Base-by-base conservation (phyloP, 2,888 invertebrate genomes). In the Ochropleura leucogaster region DNA sequence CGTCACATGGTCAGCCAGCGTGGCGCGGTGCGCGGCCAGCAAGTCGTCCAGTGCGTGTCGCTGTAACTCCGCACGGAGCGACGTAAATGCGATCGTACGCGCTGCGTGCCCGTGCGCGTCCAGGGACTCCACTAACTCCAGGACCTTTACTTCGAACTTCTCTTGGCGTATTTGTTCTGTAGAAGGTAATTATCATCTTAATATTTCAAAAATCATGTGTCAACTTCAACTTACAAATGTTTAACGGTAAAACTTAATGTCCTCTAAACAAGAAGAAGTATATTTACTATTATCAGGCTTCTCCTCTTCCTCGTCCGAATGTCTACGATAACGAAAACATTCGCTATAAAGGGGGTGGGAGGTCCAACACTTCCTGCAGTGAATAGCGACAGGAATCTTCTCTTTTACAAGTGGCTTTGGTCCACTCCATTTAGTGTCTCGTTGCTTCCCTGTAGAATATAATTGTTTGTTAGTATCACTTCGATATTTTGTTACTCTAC, bases 21-120 rank as follows among this genome's bases (percentile, higher is more conserved):
- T 98, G 87, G 98, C 97, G 77, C 97, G 97, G 94, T 98, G 98
- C 84, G 98, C 97, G 81, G 97, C 96, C 44, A 99, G 97, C 91
- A 98, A 97, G 60, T 97, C 97, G 4, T 98, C 98, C 86, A 98
- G 96, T 89, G 97, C 98, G 85, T 98, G 98, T 86, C 98, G 97
- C 90, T 98, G 97, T 72, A 99, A 97, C 10, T 98, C 98, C 82
- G 97, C 98, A 57, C 97, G 97, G 16, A 99, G 97, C 0, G 97
- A 95, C 85, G 97, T 97, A 72, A 99, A 97, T 63, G 98, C 98
- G 18, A 97, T 95, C 0, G 97, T 97, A 67, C 99, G 97, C 14
- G 98, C 98, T 85, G 98, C 98, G 12, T 98, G 98, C 81, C 99
- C 98, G 89, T 99, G 99, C 85, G 99, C 98, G 30, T 97, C 97